Conservation (phyloP, 2,113 vertebrate species). For the Furnarius figulus region DNA sequence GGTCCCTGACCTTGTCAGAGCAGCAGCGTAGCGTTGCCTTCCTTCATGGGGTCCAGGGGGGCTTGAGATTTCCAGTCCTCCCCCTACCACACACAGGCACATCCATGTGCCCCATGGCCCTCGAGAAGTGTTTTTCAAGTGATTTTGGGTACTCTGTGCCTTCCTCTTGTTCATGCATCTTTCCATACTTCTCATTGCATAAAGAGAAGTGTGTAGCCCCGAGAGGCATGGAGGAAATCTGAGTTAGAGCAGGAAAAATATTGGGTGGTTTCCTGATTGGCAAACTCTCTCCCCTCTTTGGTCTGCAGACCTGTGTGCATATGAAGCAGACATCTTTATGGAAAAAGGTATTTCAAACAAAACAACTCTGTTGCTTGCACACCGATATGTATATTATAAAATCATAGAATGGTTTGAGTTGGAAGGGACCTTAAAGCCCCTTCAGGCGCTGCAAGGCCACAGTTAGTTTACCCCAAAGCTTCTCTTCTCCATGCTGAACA, state of each 20-base stretch:
- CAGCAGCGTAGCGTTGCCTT: background rate
- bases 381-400: background rate
- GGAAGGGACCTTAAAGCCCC: background rate
- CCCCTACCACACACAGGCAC: fast-evolving
- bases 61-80: background rate
- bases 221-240: background rate
- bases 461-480: background rate
- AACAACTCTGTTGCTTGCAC: background rate
- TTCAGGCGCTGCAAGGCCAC: background rate
- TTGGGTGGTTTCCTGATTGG: background rate
- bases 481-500: background rate
- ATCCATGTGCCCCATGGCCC: background rate
- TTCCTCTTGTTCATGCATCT: background rate
- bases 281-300: background rate
- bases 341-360: background rate
- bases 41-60: background rate
- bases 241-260: background rate
- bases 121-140: background rate
- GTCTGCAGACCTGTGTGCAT: background rate
- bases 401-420: background rate
- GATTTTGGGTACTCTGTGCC: background rate
- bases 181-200: background rate
- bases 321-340: background rate
- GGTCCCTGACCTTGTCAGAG: background rate
- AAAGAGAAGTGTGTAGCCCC: background rate